These are phyloP conservation scores for Ovis canadensis DNA, from an alignment of 2,113 vertebrate genomes.

Conservation along the genomic window DNA sequence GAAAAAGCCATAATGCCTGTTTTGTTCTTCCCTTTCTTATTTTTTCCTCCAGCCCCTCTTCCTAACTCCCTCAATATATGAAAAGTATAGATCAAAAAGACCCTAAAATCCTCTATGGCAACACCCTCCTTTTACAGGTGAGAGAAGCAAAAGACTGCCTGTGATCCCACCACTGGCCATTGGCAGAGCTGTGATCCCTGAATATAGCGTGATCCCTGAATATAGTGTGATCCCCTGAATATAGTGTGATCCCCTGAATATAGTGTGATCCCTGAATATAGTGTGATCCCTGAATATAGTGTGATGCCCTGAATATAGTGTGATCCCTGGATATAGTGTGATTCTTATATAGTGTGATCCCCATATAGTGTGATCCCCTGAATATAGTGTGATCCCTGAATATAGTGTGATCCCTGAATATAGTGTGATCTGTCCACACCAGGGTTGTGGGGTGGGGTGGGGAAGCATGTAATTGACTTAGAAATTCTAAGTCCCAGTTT, in stretches of 20 bases:
- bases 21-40: neutral
- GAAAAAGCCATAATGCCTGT: neutral
- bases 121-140: neutral
- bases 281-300: neutral
- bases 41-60: neutral
- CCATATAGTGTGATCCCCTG: neutral
- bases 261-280: neutral
- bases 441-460: rapidly evolving
- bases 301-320: neutral
- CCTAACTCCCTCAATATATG: neutral
- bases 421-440: neutral
- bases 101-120: neutral
- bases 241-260: neutral
- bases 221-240: no score
- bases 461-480: neutral
- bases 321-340: neutral
- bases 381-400: neutral
- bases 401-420: neutral
- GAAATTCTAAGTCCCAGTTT: neutral
- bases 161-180: neutral
- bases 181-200: neutral
- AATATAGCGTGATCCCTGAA: neutral
- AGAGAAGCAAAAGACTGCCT: neutral
- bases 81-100: neutral
- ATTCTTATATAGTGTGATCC: neutral